Percentiles rank a stretch among this genome's conserved stretches.
phyloP scores from a whole-genome alignment of 2,888 invertebrate genomes.

The Temnothorax ravouxi region DNA sequence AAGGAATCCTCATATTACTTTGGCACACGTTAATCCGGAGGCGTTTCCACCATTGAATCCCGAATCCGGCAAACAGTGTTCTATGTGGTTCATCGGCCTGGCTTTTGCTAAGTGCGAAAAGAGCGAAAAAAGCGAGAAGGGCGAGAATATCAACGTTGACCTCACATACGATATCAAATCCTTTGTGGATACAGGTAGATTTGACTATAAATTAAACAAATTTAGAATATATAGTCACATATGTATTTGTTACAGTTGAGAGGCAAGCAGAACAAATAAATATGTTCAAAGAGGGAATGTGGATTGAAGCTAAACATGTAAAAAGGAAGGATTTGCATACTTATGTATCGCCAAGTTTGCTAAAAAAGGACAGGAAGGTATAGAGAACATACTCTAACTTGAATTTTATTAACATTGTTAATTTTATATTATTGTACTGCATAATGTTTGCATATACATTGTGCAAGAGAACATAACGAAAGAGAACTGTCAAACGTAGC shows the following conservation, averaged over 20 bases:
- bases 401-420: not conserved
- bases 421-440: not conserved
- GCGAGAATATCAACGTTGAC: constrained; percentile 95
- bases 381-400: not conserved
- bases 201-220: constrained; percentile 6
- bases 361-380: constrained; percentile 91
- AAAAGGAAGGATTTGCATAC: constrained; percentile 92
- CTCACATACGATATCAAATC: constrained; percentile 96
- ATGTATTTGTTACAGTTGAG: constrained; percentile 85
- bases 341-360: constrained; percentile 91
- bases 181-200: constrained; percentile 95
- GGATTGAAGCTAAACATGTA: constrained; percentile 95
- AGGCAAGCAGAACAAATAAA: constrained; percentile 89
- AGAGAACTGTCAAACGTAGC: not conserved
- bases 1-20: constrained; percentile 95
- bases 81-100: constrained; percentile 99
- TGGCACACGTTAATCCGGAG: constrained; percentile 98
- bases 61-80: constrained; percentile 90
- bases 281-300: constrained; percentile 91
- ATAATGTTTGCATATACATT: not conserved
- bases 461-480: not conserved
- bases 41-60: constrained; percentile 90
- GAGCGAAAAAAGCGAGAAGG: constrained; percentile 94
- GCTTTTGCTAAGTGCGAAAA: constrained; percentile 91
- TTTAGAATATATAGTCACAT: not conserved